A percentile compares a stretch with the other conserved stretches of the same genome.
Conservation (phyloP, 2,113 vertebrate species). For the Egretta garzetta region DNA sequence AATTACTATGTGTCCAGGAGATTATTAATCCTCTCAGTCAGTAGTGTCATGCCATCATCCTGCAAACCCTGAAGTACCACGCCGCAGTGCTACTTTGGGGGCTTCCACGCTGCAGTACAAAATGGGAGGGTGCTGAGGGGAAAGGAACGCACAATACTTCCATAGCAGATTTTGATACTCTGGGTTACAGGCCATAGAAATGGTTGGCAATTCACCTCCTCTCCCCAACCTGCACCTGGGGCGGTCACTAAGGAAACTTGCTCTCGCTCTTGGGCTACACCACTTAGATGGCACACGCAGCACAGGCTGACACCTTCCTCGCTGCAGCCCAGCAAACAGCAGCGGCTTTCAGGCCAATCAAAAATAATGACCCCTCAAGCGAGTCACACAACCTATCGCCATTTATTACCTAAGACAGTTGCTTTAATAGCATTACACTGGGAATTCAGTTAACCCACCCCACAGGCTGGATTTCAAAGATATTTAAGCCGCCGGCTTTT, state of each 20-base stretch:
- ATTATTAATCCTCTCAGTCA: neutral
- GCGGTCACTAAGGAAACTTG: neutral
- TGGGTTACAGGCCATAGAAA: neutral
- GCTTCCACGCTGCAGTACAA: neutral
- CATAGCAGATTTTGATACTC: neutral
- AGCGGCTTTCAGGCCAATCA: neutral
- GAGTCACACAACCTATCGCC: neutral
- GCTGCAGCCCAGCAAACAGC: neutral
- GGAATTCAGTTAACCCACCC: neutral
- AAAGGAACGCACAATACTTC: neutral
- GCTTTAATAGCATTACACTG: neutral
- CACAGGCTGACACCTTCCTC: neutral
- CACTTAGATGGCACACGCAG: neutral
- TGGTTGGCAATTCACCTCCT: neutral
- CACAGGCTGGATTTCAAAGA: neutral
- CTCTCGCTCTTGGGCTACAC: neutral
- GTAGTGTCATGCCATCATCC: neutral
- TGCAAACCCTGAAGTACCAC: rapidly evolving
- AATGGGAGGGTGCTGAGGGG: neutral
- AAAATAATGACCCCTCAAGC: neutral
- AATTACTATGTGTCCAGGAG: neutral
- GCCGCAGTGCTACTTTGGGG: neutral
- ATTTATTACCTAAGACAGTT: neutral
- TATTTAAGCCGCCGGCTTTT: neutral
- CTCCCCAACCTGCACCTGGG: neutral